A percentile compares a stretch with the other conserved stretches of the same genome.
These are phyloP conservation scores for Mola mola DNA, from an alignment of 2,113 vertebrate species.

Conservation along the genomic window DNA sequence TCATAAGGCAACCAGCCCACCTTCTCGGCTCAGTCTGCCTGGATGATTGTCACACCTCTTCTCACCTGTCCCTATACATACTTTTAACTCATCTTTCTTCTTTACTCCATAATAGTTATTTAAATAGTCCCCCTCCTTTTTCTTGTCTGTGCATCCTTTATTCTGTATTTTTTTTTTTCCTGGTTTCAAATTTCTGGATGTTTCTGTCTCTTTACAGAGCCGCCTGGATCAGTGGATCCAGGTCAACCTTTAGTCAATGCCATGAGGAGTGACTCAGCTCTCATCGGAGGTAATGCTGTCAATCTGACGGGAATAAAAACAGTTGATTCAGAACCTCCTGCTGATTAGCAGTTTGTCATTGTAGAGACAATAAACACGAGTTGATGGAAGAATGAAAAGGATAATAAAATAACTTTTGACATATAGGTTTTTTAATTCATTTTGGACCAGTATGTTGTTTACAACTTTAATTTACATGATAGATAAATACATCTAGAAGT, in stretches of 20 bases:
- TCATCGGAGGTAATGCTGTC: constrained; percentile 91
- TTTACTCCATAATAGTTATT: too few species aligned
- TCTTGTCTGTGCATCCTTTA: not conserved
- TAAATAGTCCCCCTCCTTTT: too few species aligned
- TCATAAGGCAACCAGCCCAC: too few species aligned
- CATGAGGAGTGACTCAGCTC: constrained; percentile 89
- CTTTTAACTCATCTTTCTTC: too few species aligned
- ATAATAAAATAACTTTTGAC: too few species aligned
- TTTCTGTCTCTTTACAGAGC: constrained; percentile 82
- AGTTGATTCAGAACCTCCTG: not conserved
- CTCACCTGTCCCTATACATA: too few species aligned
- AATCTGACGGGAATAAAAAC: not conserved
- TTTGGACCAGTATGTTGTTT: too few species aligned
- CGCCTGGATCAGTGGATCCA: constrained; percentile 87
- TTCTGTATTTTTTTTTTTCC: not conserved
- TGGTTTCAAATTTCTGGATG: too few species aligned
- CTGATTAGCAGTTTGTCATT: not conserved
- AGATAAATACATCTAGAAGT: too few species aligned
- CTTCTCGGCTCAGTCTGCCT: not conserved
- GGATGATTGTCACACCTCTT: not conserved
- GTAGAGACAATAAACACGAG: not conserved
- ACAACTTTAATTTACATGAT: too few species aligned
- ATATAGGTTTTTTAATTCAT: too few species aligned
- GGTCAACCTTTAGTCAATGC: constrained; percentile 89
- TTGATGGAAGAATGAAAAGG: not conserved